Evolutionary conservation across 2,888 invertebrate genomes (phyloP).

Genomic region (Phalera bucephala): DNA sequence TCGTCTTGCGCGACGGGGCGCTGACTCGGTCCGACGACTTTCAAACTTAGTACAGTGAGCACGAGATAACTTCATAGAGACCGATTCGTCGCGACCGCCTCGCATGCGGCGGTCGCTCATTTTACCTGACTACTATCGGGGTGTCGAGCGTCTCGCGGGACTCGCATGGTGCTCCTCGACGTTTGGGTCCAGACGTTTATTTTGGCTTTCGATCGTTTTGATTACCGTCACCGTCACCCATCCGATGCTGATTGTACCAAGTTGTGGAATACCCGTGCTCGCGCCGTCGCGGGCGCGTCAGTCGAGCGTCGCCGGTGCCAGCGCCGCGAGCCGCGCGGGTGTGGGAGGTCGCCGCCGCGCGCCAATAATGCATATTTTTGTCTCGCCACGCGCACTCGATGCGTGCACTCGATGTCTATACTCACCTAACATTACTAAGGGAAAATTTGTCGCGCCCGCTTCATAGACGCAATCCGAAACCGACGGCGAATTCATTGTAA

Average conservation of each 20-base stretch:
- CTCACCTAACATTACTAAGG: constrained; percentile 77
- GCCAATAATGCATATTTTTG: constrained; percentile 75
- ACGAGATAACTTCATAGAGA: too few species aligned
- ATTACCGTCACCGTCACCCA: not conserved
- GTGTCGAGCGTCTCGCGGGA: too few species aligned
- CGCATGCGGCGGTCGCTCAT: too few species aligned
- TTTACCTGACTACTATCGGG: too few species aligned
- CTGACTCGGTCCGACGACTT: too few species aligned
- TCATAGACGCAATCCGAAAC: constrained; percentile 47
- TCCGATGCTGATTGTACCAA: not conserved
- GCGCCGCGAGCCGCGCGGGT: constrained; percentile 12
- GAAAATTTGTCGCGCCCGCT: constrained; percentile 73
- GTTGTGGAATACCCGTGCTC: too few species aligned
- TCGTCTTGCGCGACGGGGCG: too few species aligned
- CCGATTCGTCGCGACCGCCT: too few species aligned
- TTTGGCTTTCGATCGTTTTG: not conserved
- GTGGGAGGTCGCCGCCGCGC: constrained; percentile 34
- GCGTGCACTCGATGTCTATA: constrained; percentile 32
- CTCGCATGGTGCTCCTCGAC: too few species aligned
- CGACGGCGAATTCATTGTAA: constrained; percentile 39
- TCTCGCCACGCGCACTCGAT: constrained; percentile 48
- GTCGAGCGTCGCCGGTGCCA: constrained; percentile 10
- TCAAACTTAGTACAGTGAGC: too few species aligned
- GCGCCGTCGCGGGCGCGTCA: too few species aligned
- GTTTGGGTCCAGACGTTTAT: too few species aligned